Evolutionary conservation across 2,888 invertebrate species (phyloP).

Genomic region (Portevinia maculata): DNA sequence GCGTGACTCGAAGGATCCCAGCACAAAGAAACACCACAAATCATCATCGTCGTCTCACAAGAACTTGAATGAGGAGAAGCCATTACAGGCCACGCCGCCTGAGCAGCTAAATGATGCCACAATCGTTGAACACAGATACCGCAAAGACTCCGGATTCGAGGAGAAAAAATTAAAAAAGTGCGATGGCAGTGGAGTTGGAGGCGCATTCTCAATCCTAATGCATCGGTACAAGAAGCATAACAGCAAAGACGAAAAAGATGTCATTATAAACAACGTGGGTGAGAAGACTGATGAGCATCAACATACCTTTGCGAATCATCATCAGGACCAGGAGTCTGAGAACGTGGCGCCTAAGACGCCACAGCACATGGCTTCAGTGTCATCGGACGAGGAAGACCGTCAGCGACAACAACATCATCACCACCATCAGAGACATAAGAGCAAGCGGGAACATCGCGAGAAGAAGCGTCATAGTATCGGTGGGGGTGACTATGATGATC

Average conservation of each 20-base stretch:
- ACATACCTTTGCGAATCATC: conserved; percentile 39
- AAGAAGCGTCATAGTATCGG: conserved; percentile 80
- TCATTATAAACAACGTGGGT: conserved; percentile 48
- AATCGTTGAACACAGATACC: conserved; percentile 79
- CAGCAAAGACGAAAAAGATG: conserved; percentile 67
- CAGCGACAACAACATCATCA: conserved; percentile 71
- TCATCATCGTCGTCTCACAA: conserved; percentile 51
- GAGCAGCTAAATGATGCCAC: conserved; percentile 55
- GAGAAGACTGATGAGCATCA: conserved; percentile 43
- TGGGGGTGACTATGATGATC: conserved; percentile 51
- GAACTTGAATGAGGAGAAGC: conserved; percentile 71
- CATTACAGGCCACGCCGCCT: conserved; percentile 62
- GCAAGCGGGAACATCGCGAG: conserved; percentile 81
- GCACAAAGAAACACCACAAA: conserved; percentile 65
- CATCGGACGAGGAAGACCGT: conserved; percentile 74
- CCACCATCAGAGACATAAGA: conserved; percentile 80
- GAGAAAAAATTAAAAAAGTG: conserved; percentile 79
- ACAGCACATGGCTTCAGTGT: conserved; percentile 54
- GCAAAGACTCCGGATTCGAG: conserved; percentile 76
- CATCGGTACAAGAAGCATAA: conserved; percentile 76
- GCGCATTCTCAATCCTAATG: conserved; percentile 66
- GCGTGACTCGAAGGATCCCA: conserved; percentile 88
- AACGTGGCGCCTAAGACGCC: conserved; percentile 60
- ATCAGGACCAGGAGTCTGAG: conserved; percentile 40
- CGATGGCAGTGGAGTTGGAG: conserved; percentile 49